These are phyloP conservation scores for Achatina immaculata DNA, from an alignment of 1,140 invertebrate species.

Conservation along the genomic window DNA sequence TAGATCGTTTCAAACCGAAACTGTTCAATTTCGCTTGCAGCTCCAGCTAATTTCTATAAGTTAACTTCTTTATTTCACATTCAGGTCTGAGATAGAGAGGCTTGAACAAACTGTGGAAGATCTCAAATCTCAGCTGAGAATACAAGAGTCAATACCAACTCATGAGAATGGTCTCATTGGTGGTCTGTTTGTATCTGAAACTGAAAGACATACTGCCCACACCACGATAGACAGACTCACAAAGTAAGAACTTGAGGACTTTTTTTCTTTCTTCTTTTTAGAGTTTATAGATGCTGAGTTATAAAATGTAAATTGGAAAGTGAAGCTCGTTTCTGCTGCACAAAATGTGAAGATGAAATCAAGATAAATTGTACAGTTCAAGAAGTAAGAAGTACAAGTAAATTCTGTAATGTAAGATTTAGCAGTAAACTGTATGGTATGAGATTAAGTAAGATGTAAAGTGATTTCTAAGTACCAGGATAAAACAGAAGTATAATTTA, in stretches of 20 bases:
- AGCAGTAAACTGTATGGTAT: too few relatives aligned
- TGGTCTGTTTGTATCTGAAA: conserved; percentile 29
- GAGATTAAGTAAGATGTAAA: too few relatives aligned
- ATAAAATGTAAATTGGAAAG: neutral
- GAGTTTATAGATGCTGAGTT: neutral
- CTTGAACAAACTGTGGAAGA: conserved; percentile 58
- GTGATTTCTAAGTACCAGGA: too few relatives aligned
- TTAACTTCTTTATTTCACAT: neutral
- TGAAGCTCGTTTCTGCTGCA: too few relatives aligned
- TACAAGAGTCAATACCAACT: conserved; percentile 56
- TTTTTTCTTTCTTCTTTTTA: too few relatives aligned
- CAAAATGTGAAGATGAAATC: too few relatives aligned
- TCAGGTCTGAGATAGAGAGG: conserved; percentile 51
- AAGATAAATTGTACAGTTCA: too few relatives aligned
- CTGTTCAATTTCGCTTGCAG: too few relatives aligned
- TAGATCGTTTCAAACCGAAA: too few relatives aligned
- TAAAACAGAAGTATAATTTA: too few relatives aligned
- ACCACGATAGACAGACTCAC: conserved; percentile 51
- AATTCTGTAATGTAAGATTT: too few relatives aligned
- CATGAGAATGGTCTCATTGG: conserved; percentile 48
- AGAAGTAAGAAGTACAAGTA: too few relatives aligned
- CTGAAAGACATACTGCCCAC: conserved; percentile 23
- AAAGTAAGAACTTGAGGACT: conserved; percentile 44
- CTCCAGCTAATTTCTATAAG: neutral
- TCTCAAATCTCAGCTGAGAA: conserved; percentile 54